These are phyloP conservation scores for Blastomussa wellsi DNA, from an alignment of 92 coral and sea anemone species.

Conservation along the genomic window DNA sequence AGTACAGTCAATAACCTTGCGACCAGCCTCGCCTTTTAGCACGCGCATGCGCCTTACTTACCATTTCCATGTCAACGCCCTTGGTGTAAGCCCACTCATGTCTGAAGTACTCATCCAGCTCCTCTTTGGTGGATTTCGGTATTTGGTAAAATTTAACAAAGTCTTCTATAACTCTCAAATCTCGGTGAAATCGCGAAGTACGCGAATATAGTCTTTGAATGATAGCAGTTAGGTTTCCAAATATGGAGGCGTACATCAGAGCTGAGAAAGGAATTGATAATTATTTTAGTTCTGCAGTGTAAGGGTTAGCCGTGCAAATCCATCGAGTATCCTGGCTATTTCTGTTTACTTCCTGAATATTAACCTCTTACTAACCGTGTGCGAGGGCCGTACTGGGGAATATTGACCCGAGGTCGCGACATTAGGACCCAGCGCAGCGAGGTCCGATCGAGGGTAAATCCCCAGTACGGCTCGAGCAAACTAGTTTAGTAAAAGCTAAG, in stretches of 20 bases:
- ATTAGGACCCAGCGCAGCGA: no score
- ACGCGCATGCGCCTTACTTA: slow-evolving; percentile 19
- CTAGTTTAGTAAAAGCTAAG: no score
- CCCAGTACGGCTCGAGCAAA: no score
- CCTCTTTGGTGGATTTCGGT: slow-evolving; percentile 82
- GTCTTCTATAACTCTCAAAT: slow-evolving; percentile 79
- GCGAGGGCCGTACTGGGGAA: no score
- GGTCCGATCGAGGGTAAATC: no score
- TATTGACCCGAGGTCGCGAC: no score
- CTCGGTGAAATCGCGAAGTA: slow-evolving; percentile 87
- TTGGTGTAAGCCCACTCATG: slow-evolving; percentile 93
- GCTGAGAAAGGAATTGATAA: slow-evolving; percentile 51
- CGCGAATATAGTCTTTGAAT: slow-evolving; percentile 94
- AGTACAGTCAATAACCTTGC: no score
- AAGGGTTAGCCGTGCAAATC: no score
- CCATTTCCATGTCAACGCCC: slow-evolving; percentile 88
- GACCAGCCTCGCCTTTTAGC: neutral
- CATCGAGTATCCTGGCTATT: no score
- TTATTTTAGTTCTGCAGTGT: neutral
- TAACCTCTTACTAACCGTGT: no score
- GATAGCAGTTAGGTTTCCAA: slow-evolving; percentile 97
- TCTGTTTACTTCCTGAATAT: no score
- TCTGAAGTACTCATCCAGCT: slow-evolving; percentile 85
- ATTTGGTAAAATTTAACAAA: slow-evolving; percentile 87
- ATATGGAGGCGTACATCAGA: slow-evolving; percentile 92